These are phyloP conservation scores for Triplophysa siluroides DNA, from an alignment of 2,113 vertebrate genomes.

Conservation along the genomic window DNA sequence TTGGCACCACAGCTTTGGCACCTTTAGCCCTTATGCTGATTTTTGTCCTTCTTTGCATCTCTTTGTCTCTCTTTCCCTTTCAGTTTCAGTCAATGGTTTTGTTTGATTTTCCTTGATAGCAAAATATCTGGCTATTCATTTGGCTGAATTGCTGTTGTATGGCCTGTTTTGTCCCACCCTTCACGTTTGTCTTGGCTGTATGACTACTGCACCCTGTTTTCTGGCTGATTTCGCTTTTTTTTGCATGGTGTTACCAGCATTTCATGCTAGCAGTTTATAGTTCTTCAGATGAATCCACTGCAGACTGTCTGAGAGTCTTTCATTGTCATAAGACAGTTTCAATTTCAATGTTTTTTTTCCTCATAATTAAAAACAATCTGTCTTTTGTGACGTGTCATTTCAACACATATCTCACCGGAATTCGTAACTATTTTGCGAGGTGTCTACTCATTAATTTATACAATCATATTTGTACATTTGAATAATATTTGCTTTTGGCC, in stretches of 20 bases:
- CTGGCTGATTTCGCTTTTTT: constrained; percentile 21
- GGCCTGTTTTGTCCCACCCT: not conserved
- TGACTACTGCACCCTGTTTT: constrained; percentile 27
- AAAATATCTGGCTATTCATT: not conserved
- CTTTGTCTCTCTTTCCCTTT: not conserved
- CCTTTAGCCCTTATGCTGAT: constrained; percentile 8
- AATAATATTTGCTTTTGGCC: too few species aligned
- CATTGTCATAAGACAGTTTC: not conserved
- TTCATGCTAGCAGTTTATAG: constrained; percentile 3
- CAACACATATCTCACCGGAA: too few species aligned
- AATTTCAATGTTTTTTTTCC: not conserved
- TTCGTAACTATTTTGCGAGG: too few species aligned
- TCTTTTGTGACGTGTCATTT: not conserved
- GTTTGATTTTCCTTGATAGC: not conserved
- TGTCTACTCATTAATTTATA: too few species aligned
- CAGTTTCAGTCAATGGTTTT: not conserved
- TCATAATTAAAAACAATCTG: not conserved
- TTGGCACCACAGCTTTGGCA: not conserved
- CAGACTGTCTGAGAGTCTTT: constrained; percentile 7
- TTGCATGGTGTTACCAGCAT: constrained; percentile 41
- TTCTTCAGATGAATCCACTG: not conserved
- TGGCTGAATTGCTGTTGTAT: not conserved
- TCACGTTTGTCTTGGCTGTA: not conserved
- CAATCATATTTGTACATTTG: too few species aligned
- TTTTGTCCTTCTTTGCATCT: not conserved